These are phyloP conservation scores for Lipotes vexillifer DNA, from an alignment of 2,113 vertebrate genomes.

Conservation along the genomic window DNA sequence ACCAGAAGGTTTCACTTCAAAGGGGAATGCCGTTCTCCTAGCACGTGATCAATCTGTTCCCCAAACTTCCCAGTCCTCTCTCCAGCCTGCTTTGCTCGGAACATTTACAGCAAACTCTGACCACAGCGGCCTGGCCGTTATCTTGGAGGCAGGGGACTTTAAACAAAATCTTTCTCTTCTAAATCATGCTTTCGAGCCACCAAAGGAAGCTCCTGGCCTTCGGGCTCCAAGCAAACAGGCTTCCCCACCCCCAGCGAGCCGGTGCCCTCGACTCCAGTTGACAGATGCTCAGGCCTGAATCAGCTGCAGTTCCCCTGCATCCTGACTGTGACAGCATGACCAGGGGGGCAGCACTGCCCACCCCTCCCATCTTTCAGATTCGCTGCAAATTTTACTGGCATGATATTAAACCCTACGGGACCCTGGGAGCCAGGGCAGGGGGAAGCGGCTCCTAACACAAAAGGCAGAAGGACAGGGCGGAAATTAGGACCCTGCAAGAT, in stretches of 20 bases:
- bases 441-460: not conserved
- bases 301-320: not conserved
- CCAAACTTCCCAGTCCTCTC: not conserved
- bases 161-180: slow-evolving; percentile 2
- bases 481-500: not conserved
- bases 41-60: not conserved
- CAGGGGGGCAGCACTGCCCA: rapidly evolving
- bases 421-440: not conserved
- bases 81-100: not conserved
- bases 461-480: not conserved
- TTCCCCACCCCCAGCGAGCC: not conserved
- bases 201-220: not conserved
- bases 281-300: not conserved
- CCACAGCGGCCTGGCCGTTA: not conserved
- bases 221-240: not conserved
- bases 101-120: not conserved
- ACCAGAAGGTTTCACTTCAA: not conserved
- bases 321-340: rapidly evolving
- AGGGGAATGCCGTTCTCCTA: not conserved
- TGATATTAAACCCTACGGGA: not conserved
- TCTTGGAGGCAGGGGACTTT: not conserved
- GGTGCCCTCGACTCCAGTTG: rapidly evolving
- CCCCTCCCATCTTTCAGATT: not conserved
- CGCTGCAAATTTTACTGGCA: not conserved
- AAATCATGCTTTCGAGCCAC: not conserved